Evolutionary conservation across 53 echinoderm and acorn worm genomes (phyloP).

Genomic region (Arbacia lixula): DNA sequence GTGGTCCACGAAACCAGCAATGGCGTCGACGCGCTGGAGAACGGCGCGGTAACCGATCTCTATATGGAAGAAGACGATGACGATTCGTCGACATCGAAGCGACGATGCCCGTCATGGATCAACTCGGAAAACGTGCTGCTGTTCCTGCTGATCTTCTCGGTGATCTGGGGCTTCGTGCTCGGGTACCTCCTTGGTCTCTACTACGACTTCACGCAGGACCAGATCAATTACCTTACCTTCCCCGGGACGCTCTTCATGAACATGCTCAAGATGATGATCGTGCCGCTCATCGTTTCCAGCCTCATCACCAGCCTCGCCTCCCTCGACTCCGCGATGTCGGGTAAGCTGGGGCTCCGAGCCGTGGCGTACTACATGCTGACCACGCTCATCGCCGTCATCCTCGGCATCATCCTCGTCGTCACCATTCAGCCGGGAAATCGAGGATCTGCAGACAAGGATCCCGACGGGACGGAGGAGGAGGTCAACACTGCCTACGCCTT

Average conservation of each 20-base stretch:
- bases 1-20: conserved; percentile 15
- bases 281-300: conserved; percentile 92
- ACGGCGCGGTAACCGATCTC: conserved; percentile 1
- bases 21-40: conserved; percentile 7
- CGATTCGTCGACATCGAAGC: conserved; percentile 1
- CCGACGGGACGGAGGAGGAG: conserved; percentile 67
- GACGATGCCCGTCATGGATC: conserved; percentile 51
- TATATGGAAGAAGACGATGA: neutral
- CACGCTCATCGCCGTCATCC: conserved; percentile 87
- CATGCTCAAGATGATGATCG: conserved; percentile 99
- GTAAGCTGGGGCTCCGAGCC: conserved; percentile 88
- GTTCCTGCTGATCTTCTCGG: conserved; percentile 77
- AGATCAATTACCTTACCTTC: conserved; percentile 90
- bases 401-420: conserved; percentile 88
- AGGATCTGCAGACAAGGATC: conserved; percentile 47
- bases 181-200: conserved; percentile 82
- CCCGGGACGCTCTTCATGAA: conserved; percentile 95
- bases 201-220: conserved; percentile 77
- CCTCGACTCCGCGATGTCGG: conserved; percentile 86
- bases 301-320: conserved; percentile 87
- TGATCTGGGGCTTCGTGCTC: conserved; percentile 80
- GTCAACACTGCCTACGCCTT: conserved; percentile 88
- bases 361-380: conserved; percentile 90
- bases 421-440: conserved; percentile 78
- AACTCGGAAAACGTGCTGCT: conserved; percentile 86